Base-by-base conservation (phyloP, 1,140 invertebrate genomes). In the Macrocentrus cingulum region DNA sequence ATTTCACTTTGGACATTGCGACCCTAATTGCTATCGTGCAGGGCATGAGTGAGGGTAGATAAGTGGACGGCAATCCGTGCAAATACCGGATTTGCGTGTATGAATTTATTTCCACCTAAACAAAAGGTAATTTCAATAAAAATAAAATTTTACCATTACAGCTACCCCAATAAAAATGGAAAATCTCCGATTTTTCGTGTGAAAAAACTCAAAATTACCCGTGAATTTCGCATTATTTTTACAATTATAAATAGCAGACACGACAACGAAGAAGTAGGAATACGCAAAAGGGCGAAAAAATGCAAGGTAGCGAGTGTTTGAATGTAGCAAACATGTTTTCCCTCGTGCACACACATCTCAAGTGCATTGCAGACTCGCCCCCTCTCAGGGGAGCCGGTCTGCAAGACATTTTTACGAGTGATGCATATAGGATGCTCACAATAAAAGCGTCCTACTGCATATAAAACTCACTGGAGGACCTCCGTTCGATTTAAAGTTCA, bases 321-420 rank as follows among this genome's bases (percentile, higher is more conserved):
- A 39, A 55, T 51, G 50, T 36, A 25, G 58, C 50, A 63, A 63
- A 63, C 62, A 56, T 64, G 56, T 61, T 60, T 61, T 61, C 39
- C 29, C 41, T 18, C 25, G 36, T 15, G 13, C 45, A 53, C 25
- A 34, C 52, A 56, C 29, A 23, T 39, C 34, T 2, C 16, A 18
- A 49, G 41, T 16, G 15, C 19, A 54, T 49, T 34, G 18, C 8
- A 51, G 7, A 34, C 41, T 23, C 16, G 2, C 25, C 19, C 13
- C n/a, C n/a, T n/a, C n/a, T n/a, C n/a, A n/a, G n/a, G 34, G 32
- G 15, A 32, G 25, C 11, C 42, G 8, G 3, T 41, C 45, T 36
- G 7, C 41, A 41, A 56, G 49, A 63, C 41, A 56, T 36, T 59
- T 59, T 63, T 56, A 63, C 54, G 61, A 63, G 18, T n/a, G 15